Base-by-base conservation (phyloP, 2,113 vertebrate species). In the Peromyscus maniculatus region DNA sequence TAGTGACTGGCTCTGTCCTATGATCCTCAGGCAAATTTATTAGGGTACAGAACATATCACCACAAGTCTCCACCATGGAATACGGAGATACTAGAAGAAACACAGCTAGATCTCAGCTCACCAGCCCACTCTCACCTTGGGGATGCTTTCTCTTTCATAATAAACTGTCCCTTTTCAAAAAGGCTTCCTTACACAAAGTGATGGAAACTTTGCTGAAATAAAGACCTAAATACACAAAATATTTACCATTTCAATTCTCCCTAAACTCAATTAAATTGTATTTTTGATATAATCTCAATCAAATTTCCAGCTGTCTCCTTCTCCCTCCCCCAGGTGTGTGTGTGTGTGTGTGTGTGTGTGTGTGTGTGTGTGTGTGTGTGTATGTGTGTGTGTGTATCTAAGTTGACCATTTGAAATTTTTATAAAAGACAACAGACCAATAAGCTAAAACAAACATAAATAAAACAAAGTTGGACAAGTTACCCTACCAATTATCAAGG, bases 261-360 rank as follows among this genome's bases (percentile, higher is more conserved):
- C 22, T 86, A 91, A 92, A 92, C 89, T 94, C 83, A 94, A n/a
- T 62, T 91, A 74, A 90, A 84, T 22, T 82, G 24, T 83, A n/a
- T 62, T 94, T 89, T 86, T 43, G 89, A 7, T 49, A 12, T 66
- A 95, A 78, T 82, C 28, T 0, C 59, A 86, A 75, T 39, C 15
- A 91, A 75, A 33, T 49, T 33, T 21, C 3, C 3, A 11, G 33
- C 36, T 31, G 19, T 26, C 9, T 46, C 39, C 31, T 11, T 24
- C 26, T 4, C 28, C 28, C 2, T 19, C 33, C 22, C 39, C 24
- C 64, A 28, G 52, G 52, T 7, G 52, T 52, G 52, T 52, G 52
- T 52, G 52, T 52, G 52, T 52, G 52, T 52, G 52, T 52, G 52
- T 52, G 52, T 52, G 52, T 52, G 52, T 52, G 52, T 52, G 52